Evolutionary conservation across 2,113 vertebrate genomes (phyloP), one percentile per base, ranked within the genome.

Genomic region (Lasiurus borealis): DNA sequence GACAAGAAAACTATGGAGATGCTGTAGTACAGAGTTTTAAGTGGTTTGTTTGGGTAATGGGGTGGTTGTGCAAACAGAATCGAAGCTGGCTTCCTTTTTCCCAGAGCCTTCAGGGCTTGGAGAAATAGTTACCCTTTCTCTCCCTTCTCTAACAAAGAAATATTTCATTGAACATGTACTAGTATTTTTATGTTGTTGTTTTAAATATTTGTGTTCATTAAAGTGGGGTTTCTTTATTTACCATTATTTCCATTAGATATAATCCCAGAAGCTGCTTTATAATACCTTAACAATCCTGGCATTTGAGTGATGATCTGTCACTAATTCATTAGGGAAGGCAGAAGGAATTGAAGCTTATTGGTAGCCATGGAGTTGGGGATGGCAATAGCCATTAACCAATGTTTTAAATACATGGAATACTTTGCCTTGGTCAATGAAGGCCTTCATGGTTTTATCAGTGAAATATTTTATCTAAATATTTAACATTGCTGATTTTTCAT

Each of bases 1-100:
- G 29, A 46, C 57, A 95, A n/a, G 48, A 90, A 82, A 82, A 73
- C 16, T n/a, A n/a, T n/a, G n/a, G n/a, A n/a, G n/a, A n/a, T n/a
- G n/a, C 48, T 85, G 5, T 48, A 21, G 36, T 36, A 57, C 8
- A 29, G 52, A 71, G 9, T 91, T 86, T 66, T 62, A 85, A 57
- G 25, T 78, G 34, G 11, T 71, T 75, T 92, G 13, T 75, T 83
- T 90, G 19, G 52, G 19, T 34, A 80, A 66, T 69, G 27, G 18
- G 29, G 64, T 16, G 59, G 52, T 75, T 78, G 31, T 76, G 3
- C 21, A 40, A 40, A 40, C 40, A 77, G 52, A 81, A 48, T 11
- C 4, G 69, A 81, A 85, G 27, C 21, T 50, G 31, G 40, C 13
- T 77, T 89, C 10, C 29, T 95, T 25, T 76, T 16, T 71, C 73